Percentiles rank a stretch among this genome's conserved stretches.
These are phyloP conservation scores for Acipenser oxyrinchus DNA, from an alignment of 2,797 vertebrate species.

Conservation along the genomic window DNA sequence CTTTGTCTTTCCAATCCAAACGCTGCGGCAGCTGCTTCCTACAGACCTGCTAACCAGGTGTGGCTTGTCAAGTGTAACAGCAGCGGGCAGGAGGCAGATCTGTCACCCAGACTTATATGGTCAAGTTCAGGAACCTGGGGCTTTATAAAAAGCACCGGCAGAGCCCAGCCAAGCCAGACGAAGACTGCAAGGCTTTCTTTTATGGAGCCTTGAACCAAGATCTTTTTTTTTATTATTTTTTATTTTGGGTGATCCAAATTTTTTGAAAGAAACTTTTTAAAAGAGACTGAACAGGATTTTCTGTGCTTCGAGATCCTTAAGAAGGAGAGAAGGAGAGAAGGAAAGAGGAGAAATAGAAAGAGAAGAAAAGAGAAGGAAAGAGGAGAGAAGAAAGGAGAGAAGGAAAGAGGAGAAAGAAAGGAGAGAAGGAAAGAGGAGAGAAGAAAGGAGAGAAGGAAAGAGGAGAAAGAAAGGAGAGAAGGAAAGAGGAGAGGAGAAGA, in stretches of 20 bases:
- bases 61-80: neutral
- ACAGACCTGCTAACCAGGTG: slow-evolving; percentile 37
- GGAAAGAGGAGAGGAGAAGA: too few relatives aligned
- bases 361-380: too few relatives aligned
- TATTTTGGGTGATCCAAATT: neutral
- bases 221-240: neutral
- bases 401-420: too few relatives aligned
- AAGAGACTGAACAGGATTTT: neutral
- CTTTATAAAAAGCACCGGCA: slow-evolving; percentile 38
- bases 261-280: neutral
- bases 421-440: too few relatives aligned
- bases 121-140: slow-evolving; percentile 29
- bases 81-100: slow-evolving; percentile 43
- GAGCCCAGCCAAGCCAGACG: slow-evolving; percentile 19
- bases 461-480: too few relatives aligned
- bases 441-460: too few relatives aligned
- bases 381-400: too few relatives aligned
- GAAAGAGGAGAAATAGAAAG: too few relatives aligned
- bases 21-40: slow-evolving; percentile 24
- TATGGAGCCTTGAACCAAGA: slow-evolving; percentile 53
- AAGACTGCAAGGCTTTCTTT: slow-evolving; percentile 58
- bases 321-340: too few relatives aligned
- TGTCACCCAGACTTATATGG: slow-evolving; percentile 42
- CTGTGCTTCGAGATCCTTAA: neutral
- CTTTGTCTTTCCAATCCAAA: too few relatives aligned